A percentile compares a stretch with the other conserved stretches of the same genome.
Evolutionary conservation across 2,888 invertebrate species (phyloP).

Genomic region (Bombylius major): DNA sequence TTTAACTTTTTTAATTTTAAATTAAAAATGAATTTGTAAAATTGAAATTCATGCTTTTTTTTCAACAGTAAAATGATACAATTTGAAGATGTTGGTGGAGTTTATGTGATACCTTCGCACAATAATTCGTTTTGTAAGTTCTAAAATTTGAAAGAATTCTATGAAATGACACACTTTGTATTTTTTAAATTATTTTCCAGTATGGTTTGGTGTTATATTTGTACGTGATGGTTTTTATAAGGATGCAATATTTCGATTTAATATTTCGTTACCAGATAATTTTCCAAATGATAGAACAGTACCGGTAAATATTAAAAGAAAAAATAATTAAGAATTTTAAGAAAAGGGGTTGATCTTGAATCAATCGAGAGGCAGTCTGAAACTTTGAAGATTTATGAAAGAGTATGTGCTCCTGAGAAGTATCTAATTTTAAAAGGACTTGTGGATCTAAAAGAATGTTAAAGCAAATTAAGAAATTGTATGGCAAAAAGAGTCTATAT

Average conservation of each 20-base stretch:
- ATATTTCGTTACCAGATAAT: constrained; percentile 68
- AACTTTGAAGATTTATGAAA: no score
- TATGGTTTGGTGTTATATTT: constrained; percentile 45
- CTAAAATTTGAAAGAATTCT: neutral
- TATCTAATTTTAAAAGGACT: neutral
- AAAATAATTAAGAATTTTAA: neutral
- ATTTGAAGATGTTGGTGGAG: constrained; percentile 72
- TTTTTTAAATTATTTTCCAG: constrained; percentile 8
- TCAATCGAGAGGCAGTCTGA: neutral
- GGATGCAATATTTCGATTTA: constrained; percentile 84
- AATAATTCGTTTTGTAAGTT: constrained; percentile 67
- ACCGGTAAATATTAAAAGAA: constrained; percentile 50
- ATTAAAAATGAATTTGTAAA: neutral
- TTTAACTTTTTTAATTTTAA: neutral
- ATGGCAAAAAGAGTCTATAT: no score
- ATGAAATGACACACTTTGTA: neutral
- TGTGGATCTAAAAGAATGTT: neutral
- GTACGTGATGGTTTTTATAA: constrained; percentile 77
- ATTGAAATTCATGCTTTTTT: neutral
- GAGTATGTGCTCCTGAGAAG: no score
- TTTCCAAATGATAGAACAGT: constrained; percentile 67
- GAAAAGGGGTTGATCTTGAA: no score
- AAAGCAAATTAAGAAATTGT: no score
- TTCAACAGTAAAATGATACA: constrained; percentile 67
- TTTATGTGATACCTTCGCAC: constrained; percentile 87